Evolutionary conservation across 2,888 invertebrate species (phyloP).

Genomic region (Opisthograptis luteolata): DNA sequence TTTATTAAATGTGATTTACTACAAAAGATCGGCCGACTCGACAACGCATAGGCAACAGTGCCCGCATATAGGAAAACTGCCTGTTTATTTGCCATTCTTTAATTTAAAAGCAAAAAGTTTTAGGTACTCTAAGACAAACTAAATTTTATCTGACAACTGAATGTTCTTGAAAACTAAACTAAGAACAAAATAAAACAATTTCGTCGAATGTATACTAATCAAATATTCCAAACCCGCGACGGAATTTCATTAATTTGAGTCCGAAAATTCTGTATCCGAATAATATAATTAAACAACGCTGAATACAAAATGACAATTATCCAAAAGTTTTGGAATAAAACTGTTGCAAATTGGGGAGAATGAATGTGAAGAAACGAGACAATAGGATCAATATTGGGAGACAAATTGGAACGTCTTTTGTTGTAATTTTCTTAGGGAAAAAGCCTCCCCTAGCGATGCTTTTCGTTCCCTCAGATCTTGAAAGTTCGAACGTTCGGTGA

Average conservation of each 20-base stretch:
- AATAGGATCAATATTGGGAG: slow-evolving; percentile 1
- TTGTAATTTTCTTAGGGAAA: neutral
- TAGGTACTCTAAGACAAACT: too few relatives aligned
- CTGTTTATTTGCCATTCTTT: too few relatives aligned
- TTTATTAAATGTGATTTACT: too few relatives aligned
- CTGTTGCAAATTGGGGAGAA: neutral
- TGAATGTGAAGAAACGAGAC: neutral
- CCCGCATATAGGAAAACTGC: too few relatives aligned
- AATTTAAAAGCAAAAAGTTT: too few relatives aligned
- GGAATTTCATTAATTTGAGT: neutral
- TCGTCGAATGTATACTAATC: slow-evolving; percentile 1
- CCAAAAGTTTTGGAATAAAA: slow-evolving; percentile 9
- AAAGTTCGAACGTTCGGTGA: too few relatives aligned
- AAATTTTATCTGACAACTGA: too few relatives aligned
- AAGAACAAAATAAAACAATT: neutral
- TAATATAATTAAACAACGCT: slow-evolving; percentile 10
- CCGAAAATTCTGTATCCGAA: neutral
- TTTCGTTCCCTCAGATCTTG: too few relatives aligned
- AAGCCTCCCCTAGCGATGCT: neutral
- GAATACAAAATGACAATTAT: slow-evolving; percentile 3
- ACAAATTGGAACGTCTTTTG: neutral
- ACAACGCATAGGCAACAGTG: too few relatives aligned
- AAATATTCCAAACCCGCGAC: neutral
- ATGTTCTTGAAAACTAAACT: slow-evolving; percentile 1
- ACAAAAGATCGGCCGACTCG: too few relatives aligned